Evolutionary conservation across 2,113 vertebrate species (phyloP), one percentile per base, ranked within the genome.

Genomic region (Uria lomvia): DNA sequence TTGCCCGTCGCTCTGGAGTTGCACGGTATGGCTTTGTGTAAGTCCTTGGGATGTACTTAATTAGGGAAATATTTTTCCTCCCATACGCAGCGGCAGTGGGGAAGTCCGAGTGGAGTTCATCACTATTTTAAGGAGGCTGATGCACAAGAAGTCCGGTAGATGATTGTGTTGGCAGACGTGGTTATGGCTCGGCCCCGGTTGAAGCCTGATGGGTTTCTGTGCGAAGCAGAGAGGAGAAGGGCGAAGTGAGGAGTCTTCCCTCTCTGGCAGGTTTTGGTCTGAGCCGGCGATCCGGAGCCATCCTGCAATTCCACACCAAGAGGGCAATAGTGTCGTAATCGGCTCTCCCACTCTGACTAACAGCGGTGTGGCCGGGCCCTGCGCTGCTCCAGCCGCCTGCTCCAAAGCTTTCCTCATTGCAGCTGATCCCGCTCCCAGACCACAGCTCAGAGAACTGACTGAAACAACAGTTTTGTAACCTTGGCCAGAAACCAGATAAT

Each of bases 401-500:
- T 91, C 93, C 85, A 26, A 15, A 59, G 94, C 13, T 92, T 96
- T 94, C 90, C 90, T 81, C 95, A 77, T 79, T 36, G 4, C 90
- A 49, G 79, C 92, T 77, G 90, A 92, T 88, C 88, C 92, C 0
- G 7, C 87, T 96, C 90, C 88, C 86, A 60, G 86, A 79, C 82
- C 38, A 0, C 96, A 71, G 86, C 87, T 52, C 5, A 0, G 59
- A 76, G 92, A 74, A 40, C 38, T 7, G 50, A 90, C 92, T 78
- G 65, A 20, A 94, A 53, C 72, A 15, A 12, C 42, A 90, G 79
- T 96, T 95, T 96, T 86, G 96, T 92, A 96, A 97, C 91, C 92
- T 91, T 94, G 94, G 93, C 94, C 81, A n/a, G 86, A 66, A 45
- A 8, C 83, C 88, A 96, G 91, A 12, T 65, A n/a, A 67, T 84